Conservation (phyloP, 2,888 invertebrate species). For the Sialis lutaria region DNA sequence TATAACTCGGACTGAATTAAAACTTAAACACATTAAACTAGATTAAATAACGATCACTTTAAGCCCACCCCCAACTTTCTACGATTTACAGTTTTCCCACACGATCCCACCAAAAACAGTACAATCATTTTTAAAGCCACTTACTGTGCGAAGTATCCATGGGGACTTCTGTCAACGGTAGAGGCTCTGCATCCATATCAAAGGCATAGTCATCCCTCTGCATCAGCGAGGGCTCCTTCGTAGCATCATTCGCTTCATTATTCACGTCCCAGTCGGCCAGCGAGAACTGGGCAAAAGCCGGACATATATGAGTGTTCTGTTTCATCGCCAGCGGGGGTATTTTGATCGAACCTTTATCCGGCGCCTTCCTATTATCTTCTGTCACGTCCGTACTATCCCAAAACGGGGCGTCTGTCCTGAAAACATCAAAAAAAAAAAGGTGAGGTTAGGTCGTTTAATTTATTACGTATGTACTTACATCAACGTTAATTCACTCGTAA, state of each 20-base stretch:
- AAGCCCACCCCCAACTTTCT: no score
- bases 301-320: conserved; percentile 31
- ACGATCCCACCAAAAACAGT: neutral
- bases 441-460: neutral
- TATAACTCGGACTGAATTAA: no score
- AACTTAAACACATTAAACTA: no score
- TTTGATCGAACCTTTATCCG: conserved; percentile 5
- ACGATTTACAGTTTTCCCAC: neutral
- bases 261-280: conserved; percentile 39
- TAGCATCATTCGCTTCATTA: conserved; percentile 20
- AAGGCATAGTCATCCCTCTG: neutral
- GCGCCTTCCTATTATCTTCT: conserved; percentile 4
- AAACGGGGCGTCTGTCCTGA: conserved; percentile 9
- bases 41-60: no score
- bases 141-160: neutral
- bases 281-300: conserved; percentile 39
- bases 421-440: neutral
- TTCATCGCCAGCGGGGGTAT: conserved; percentile 22
- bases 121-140: neutral
- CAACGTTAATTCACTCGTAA: conserved; percentile 25
- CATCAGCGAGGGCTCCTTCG: neutral
- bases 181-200: conserved; percentile 1
- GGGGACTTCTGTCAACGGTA: neutral
- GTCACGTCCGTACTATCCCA: conserved; percentile 4
- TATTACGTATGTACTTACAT: conserved; percentile 18